Conservation (phyloP, 2,113 vertebrate species). For the Redunca redunca region DNA sequence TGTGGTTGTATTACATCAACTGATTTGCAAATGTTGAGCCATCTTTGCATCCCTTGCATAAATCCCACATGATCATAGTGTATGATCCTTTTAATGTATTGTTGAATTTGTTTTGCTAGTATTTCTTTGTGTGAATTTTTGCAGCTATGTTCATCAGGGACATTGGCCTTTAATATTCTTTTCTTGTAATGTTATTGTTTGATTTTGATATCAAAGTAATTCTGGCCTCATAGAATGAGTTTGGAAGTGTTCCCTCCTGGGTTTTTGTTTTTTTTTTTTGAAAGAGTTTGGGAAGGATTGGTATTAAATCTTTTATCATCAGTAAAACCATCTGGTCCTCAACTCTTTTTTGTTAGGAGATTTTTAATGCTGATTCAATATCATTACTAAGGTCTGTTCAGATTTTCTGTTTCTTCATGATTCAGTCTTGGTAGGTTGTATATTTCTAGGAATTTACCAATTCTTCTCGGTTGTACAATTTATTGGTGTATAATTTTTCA, state of each 20-base stretch:
- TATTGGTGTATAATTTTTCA: background rate
- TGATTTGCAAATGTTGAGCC: background rate
- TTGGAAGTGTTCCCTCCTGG: background rate
- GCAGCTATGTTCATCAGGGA: background rate
- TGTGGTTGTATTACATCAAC: background rate
- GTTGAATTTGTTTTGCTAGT: background rate
- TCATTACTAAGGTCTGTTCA: background rate
- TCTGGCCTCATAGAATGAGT: background rate
- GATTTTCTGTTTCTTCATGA: background rate
- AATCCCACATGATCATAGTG: background rate
- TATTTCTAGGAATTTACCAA: background rate
- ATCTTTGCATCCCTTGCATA: background rate
- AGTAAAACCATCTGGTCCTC: background rate
- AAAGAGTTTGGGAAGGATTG: background rate
- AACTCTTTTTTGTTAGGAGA: background rate
- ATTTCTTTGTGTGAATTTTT: background rate
- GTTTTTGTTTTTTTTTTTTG: background rate
- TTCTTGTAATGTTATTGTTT: background rate
- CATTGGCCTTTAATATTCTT: background rate
- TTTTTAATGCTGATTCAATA: background rate
- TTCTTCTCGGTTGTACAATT: background rate
- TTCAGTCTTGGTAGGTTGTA: background rate
- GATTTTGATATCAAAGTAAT: background rate
- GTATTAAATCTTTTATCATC: background rate
- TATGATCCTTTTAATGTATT: background rate